Percentiles rank a stretch among this genome's conserved stretches.
Evolutionary conservation across 2,888 invertebrate species (phyloP).

Genomic region (Eubasilissa splendida): DNA sequence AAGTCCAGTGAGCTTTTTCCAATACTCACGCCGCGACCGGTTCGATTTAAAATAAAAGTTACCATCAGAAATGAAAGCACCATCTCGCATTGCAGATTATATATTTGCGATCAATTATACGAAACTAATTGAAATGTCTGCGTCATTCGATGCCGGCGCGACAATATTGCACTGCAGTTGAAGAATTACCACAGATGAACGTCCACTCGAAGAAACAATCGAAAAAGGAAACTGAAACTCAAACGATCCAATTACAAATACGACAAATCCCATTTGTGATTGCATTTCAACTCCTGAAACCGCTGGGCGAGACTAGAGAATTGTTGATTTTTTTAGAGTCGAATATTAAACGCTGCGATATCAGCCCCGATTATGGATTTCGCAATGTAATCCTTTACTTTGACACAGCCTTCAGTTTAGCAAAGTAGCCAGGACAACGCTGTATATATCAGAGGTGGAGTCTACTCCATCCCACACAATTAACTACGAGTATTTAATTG

Average conservation of each 20-base stretch:
- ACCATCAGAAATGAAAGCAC: not conserved
- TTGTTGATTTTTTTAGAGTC: too few relatives aligned
- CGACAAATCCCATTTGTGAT: slow-evolving; percentile 54
- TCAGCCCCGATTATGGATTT: not conserved
- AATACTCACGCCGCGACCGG: too few relatives aligned
- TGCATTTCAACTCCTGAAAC: slow-evolving; percentile 37
- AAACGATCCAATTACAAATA: slow-evolving; percentile 51
- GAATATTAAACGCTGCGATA: too few relatives aligned
- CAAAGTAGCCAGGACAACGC: not conserved
- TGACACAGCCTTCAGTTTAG: not conserved
- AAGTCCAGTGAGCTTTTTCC: too few relatives aligned
- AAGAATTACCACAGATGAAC: not conserved
- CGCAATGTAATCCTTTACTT: not conserved
- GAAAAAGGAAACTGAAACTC: slow-evolving; percentile 2
- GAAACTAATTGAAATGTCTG: slow-evolving; percentile 24
- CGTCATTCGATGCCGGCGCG: not conserved
- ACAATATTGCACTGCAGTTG: not conserved
- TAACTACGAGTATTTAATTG: too few relatives aligned
- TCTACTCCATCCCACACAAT: too few relatives aligned
- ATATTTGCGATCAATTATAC: slow-evolving; percentile 23
- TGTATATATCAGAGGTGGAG: too few relatives aligned
- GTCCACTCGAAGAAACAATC: not conserved
- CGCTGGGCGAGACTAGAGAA: too few relatives aligned
- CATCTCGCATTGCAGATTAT: not conserved
- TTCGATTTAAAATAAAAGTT: not conserved